Conservation (phyloP, 2,888 invertebrate genomes). For the Eledone cirrhosa region DNA sequence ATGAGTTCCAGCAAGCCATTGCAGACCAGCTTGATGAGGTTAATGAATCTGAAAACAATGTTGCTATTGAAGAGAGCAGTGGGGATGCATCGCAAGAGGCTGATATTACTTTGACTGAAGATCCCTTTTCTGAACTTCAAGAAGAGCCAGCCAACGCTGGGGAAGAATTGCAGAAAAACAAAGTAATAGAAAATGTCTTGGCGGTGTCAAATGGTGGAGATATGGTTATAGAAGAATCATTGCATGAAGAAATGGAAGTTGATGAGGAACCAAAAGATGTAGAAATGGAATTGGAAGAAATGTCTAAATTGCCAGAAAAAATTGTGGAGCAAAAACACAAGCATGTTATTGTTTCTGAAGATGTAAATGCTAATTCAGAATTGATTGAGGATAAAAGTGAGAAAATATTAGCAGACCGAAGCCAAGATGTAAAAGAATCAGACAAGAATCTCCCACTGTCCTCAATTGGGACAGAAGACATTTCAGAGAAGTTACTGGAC, state of each 20-base stretch:
- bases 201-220: conserved; percentile 42
- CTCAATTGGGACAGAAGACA: too few species aligned
- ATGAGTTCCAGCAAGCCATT: not conserved
- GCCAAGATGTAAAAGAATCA: too few species aligned
- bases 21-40: not conserved
- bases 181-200: conserved; percentile 38
- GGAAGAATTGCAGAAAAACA: not conserved
- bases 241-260: conserved; percentile 32
- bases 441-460: too few species aligned
- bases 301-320: not conserved
- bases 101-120: not conserved
- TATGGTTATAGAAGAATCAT: not conserved
- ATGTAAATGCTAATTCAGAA: not conserved
- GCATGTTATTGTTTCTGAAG: not conserved
- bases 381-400: too few species aligned
- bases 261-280: conserved; percentile 41
- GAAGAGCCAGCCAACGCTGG: not conserved
- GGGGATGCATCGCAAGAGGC: not conserved
- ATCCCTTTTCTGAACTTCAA: conserved; percentile 1
- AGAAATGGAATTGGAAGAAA: not conserved
- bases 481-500: not conserved
- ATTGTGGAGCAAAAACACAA: not conserved
- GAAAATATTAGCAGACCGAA: too few species aligned
- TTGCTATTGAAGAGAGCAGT: not conserved
- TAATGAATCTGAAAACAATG: not conserved